Conservation (phyloP, 2,888 invertebrate genomes). For the Drosophila melanosoma region DNA sequence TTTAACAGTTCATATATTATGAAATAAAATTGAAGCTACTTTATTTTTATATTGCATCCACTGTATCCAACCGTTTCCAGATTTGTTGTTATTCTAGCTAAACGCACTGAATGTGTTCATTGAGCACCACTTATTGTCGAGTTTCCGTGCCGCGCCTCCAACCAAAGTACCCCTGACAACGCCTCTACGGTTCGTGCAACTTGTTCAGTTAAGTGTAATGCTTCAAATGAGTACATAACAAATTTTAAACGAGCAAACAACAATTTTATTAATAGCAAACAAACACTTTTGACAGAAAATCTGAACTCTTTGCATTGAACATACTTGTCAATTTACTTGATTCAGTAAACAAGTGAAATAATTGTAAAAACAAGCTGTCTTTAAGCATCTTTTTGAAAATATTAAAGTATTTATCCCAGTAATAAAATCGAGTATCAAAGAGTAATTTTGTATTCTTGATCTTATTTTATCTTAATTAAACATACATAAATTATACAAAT, state of each 20-base stretch:
- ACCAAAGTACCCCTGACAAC: background rate
- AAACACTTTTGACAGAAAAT: slow-evolving; percentile 20
- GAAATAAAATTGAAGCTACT: background rate
- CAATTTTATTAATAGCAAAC: slow-evolving; percentile 61
- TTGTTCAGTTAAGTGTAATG: slow-evolving; percentile 43
- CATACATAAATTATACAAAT: no score
- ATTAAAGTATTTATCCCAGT: slow-evolving; percentile 1
- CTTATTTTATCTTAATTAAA: background rate
- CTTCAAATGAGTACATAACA: slow-evolving; percentile 38
- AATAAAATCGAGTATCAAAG: no score
- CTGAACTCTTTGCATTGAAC: slow-evolving; percentile 5
- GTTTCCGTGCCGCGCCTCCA: slow-evolving; percentile 10
- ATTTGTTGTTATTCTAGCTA: slow-evolving; percentile 50
- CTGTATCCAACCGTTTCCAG: slow-evolving; percentile 20
- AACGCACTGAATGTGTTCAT: slow-evolving; percentile 56
- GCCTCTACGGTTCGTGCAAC: background rate
- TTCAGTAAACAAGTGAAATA: background rate
- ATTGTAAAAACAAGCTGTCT: slow-evolving; percentile 22
- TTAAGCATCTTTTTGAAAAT: slow-evolving; percentile 3
- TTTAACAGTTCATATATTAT: background rate
- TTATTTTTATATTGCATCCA: slow-evolving; percentile 5
- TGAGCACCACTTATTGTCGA: slow-evolving; percentile 38
- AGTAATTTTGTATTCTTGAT: background rate
- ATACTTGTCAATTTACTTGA: background rate
- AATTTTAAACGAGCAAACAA: slow-evolving; percentile 49